Percentiles rank a stretch among this genome's conserved stretches.
Conservation (phyloP, 2,113 vertebrate genomes). For the Melanotaenia duboulayi region DNA sequence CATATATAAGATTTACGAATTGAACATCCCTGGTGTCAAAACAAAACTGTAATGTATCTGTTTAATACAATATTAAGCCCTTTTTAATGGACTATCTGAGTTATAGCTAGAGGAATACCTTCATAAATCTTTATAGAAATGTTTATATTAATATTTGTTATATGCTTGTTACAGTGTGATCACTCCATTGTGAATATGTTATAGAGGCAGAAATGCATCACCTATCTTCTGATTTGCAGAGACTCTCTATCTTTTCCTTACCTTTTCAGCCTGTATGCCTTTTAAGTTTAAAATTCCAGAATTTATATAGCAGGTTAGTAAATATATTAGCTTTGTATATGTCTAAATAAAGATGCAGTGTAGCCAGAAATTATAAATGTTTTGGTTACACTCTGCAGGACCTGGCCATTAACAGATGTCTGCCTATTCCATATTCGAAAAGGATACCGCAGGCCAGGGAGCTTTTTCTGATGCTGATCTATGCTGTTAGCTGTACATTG, state of each 20-base stretch:
- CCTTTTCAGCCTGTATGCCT: not conserved
- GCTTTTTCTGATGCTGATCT: constrained; percentile 84
- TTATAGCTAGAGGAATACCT: too few species aligned
- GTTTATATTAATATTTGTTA: not conserved
- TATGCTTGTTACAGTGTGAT: not conserved
- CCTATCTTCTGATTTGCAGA: constrained; percentile 60
- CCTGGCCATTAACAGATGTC: constrained; percentile 87
- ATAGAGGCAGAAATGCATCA: not conserved
- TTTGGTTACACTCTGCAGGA: constrained; percentile 75
- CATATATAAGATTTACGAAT: too few species aligned
- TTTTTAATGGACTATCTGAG: too few species aligned
- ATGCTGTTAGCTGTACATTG: constrained; percentile 78
- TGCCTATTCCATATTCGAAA: constrained; percentile 83
- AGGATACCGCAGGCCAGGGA: constrained; percentile 84
- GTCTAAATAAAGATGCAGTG: not conserved
- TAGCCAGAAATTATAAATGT: not conserved
- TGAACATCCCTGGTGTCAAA: not conserved
- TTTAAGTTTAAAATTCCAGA: not conserved
- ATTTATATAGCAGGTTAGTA: not conserved
- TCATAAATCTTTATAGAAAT: too few species aligned
- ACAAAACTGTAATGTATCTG: too few species aligned
- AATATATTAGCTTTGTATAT: not conserved
- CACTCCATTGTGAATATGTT: not conserved
- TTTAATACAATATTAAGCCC: too few species aligned
- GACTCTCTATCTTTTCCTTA: constrained; percentile 75